These are phyloP conservation scores for Tromatobia lineatoria DNA, from an alignment of 2,888 invertebrate species.

Conservation along the genomic window DNA sequence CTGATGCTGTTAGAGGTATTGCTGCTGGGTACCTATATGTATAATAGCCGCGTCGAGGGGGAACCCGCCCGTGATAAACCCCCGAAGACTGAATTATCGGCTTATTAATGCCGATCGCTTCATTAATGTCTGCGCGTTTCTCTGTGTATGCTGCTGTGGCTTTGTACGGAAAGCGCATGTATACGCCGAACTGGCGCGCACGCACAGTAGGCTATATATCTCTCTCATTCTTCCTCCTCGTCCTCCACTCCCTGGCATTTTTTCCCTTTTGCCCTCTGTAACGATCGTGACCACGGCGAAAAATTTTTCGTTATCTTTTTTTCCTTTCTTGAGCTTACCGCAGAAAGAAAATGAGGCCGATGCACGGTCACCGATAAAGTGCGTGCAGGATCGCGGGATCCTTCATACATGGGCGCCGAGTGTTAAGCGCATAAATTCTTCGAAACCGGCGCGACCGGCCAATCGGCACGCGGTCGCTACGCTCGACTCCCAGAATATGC, in stretches of 20 bases:
- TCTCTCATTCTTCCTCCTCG: slow-evolving; percentile 18
- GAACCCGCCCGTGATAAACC: slow-evolving; percentile 64
- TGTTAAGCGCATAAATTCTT: slow-evolving; percentile 25
- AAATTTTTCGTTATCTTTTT: slow-evolving; percentile 23
- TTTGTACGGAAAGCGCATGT: slow-evolving; percentile 7
- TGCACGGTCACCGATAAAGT: slow-evolving; percentile 57
- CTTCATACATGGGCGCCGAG: slow-evolving; percentile 17
- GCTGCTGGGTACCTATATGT: slow-evolving; percentile 18
- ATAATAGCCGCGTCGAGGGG: slow-evolving; percentile 34
- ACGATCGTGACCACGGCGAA: slow-evolving; percentile 19
- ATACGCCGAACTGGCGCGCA: slow-evolving; percentile 35
- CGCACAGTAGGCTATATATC: slow-evolving; percentile 44
- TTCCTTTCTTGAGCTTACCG: slow-evolving; percentile 7
- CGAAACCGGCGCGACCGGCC: slow-evolving; percentile 35
- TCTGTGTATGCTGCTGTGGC: slow-evolving; percentile 5
- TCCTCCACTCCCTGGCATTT: neutral
- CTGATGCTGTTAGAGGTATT: slow-evolving; percentile 55
- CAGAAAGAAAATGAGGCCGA: slow-evolving; percentile 31
- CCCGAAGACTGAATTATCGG: slow-evolving; percentile 72
- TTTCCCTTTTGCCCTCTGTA: slow-evolving; percentile 18
- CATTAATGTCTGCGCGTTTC: slow-evolving; percentile 79
- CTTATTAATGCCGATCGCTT: slow-evolving; percentile 83
- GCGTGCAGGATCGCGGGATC: slow-evolving; percentile 48
- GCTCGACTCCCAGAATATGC: slow-evolving; percentile 24
- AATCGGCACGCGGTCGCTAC: slow-evolving; percentile 28